phyloP scores from a whole-genome alignment of 30 jellyfish, hydroid and myxozoan genomes.

The Hydra vulgaris region DNA sequence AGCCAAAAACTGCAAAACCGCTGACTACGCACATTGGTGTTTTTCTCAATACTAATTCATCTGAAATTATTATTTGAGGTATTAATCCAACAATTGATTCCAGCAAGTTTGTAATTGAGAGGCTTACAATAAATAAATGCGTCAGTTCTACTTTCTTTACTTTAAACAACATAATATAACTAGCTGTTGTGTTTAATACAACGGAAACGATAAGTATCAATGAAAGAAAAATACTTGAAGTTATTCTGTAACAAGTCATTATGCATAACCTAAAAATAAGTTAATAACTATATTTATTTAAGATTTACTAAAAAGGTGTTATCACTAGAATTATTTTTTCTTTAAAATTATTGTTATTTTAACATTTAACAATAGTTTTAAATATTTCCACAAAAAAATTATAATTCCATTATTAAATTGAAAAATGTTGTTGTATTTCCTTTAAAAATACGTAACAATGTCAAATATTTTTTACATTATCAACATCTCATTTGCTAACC shows the following conservation, averaged over 20 bases:
- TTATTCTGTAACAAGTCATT: neutral
- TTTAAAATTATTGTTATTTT: no score
- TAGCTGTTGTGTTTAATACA: neutral
- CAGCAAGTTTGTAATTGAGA: neutral
- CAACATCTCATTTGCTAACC: no score
- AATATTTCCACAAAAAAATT: no score
- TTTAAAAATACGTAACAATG: no score
- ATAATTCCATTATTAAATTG: no score
- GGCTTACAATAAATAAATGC: neutral
- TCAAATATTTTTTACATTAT: no score
- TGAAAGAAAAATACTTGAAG: neutral
- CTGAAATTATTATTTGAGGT: neutral
- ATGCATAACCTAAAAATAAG: no score
- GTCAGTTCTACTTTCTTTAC: neutral
- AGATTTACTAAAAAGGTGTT: no score
- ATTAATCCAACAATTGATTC: neutral
- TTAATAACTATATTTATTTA: no score
- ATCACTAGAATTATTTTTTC: no score
- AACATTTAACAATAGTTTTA: no score
- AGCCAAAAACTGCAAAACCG: neutral
- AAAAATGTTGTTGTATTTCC: no score
- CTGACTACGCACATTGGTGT: neutral
- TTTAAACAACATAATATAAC: neutral
- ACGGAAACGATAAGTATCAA: neutral
- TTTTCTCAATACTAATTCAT: neutral